Percentiles rank a stretch among this genome's conserved stretches.
These are phyloP conservation scores for Hypsibius dujardini DNA, from an alignment of 1,140 invertebrate species.

Conservation along the genomic window DNA sequence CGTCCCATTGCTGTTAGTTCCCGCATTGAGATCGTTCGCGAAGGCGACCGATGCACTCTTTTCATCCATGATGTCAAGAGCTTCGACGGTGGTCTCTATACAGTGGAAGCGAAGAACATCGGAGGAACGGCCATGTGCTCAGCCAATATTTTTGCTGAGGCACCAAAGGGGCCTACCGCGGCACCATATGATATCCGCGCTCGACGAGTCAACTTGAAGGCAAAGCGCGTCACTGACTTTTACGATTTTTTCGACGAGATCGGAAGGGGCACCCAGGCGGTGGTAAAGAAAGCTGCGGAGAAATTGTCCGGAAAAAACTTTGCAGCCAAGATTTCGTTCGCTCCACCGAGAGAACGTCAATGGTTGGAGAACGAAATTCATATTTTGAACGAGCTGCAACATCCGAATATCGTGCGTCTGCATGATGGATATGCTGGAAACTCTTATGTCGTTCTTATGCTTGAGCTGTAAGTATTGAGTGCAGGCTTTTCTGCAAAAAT, in stretches of 20 bases:
- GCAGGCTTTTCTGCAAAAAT: no score
- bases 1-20: constrained; percentile 58
- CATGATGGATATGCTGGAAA: constrained; percentile 74
- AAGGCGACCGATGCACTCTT: constrained; percentile 31
- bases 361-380: constrained; percentile 81
- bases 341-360: constrained; percentile 45
- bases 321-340: constrained; percentile 80
- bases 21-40: constrained; percentile 51
- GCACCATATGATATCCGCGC: constrained; percentile 31
- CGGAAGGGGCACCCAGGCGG: constrained; percentile 2
- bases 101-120: constrained; percentile 71
- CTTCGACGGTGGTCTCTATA: constrained; percentile 82
- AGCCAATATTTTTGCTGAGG: constrained; percentile 68
- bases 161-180: neutral
- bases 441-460: constrained; percentile 58
- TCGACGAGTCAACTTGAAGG: constrained; percentile 17
- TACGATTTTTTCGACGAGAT: constrained; percentile 78
- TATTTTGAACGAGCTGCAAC: constrained; percentile 65
- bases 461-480: no score
- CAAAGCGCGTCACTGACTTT: constrained; percentile 53
- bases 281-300: neutral
- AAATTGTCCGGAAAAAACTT: constrained; percentile 42
- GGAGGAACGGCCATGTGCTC: constrained; percentile 71
- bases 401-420: constrained; percentile 60
- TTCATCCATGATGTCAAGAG: constrained; percentile 64